Conservation (phyloP, 1,140 invertebrate species). For the Drosophila takahashii region DNA sequence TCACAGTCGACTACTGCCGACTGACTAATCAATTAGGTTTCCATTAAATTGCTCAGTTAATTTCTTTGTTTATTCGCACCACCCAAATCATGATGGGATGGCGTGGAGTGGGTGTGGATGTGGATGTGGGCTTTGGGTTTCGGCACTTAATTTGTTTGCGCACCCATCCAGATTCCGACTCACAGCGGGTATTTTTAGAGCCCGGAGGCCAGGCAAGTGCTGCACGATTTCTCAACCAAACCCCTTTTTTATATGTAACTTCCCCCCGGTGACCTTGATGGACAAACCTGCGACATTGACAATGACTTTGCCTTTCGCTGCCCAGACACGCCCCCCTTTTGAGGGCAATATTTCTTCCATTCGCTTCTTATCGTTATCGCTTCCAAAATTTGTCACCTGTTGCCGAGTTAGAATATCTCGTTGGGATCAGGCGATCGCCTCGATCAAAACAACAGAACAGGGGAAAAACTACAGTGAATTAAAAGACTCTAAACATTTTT, state of each 20-base stretch:
- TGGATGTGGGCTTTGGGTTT: no score
- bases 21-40: conserved; percentile 48
- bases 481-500: neutral
- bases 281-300: conserved; percentile 18
- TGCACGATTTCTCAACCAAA: neutral
- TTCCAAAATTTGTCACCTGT: conserved; percentile 12
- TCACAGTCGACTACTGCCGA: conserved; percentile 17
- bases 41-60: conserved; percentile 23
- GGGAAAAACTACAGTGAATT: neutral
- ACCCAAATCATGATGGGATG: conserved; percentile 19
- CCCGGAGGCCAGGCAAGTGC: conserved; percentile 32
- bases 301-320: conserved; percentile 33
- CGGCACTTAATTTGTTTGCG: conserved; percentile 15
- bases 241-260: neutral
- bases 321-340: conserved; percentile 37
- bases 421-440: conserved; percentile 30
- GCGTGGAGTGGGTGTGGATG: conserved; percentile 5
- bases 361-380: conserved; percentile 25
- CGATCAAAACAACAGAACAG: conserved; percentile 9
- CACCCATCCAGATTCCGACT: conserved; percentile 11
- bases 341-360: conserved; percentile 20
- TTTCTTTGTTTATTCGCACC: conserved; percentile 30
- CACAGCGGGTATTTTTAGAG: conserved; percentile 28
- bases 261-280: conserved; percentile 21
- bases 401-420: conserved; percentile 12